Evolutionary conservation across 1,140 invertebrate genomes (phyloP).

Genomic region (Olivierus martensii): DNA sequence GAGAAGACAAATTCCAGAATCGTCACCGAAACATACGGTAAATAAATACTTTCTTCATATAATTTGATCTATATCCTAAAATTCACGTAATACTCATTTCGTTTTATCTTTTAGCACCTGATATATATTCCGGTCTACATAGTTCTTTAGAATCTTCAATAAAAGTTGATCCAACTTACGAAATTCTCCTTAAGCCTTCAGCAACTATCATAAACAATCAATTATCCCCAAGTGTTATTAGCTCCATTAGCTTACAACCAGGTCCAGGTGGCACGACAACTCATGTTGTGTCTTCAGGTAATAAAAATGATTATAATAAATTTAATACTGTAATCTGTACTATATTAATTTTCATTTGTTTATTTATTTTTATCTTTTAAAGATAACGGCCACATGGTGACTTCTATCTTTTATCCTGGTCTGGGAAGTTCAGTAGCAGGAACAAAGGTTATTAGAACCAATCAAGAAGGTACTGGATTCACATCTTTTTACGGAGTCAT

Average conservation of each 20-base stretch:
- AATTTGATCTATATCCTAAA: not conserved
- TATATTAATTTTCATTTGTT: not conserved
- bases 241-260: not conserved
- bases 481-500: not conserved
- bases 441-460: not conserved
- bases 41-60: not conserved
- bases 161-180: not conserved
- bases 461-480: not conserved
- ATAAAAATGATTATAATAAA: not conserved
- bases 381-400: not conserved
- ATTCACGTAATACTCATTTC: not conserved
- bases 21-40: constrained; percentile 15
- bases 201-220: not conserved
- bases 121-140: not conserved
- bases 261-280: not conserved
- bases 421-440: not conserved
- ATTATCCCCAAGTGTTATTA: no score
- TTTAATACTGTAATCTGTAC: not conserved
- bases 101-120: not conserved
- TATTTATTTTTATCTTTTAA: not conserved
- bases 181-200: not conserved
- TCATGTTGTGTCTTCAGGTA: not conserved
- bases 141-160: not conserved
- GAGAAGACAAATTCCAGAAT: constrained; percentile 21
- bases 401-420: constrained; percentile 1